These are phyloP conservation scores for Troides helena DNA, from an alignment of 2,888 invertebrate species.

Conservation along the genomic window DNA sequence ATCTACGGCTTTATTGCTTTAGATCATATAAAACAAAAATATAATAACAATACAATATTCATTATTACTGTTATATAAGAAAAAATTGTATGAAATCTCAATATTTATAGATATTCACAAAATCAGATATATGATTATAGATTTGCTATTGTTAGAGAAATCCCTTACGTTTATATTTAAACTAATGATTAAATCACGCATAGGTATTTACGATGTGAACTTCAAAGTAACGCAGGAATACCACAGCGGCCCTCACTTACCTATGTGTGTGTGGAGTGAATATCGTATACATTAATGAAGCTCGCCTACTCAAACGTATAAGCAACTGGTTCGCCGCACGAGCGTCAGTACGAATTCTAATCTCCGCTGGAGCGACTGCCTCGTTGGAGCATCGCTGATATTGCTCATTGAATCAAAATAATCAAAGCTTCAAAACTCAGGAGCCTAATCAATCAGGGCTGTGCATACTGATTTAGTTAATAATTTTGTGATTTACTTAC, in stretches of 20 bases:
- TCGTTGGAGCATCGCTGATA: background rate
- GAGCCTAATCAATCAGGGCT: background rate
- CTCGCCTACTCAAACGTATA: conserved; percentile 12
- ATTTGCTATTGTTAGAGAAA: background rate
- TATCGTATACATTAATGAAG: background rate
- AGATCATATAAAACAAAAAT: no score
- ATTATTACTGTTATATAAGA: no score
- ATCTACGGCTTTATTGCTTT: no score
- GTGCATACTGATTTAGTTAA: conserved; percentile 2
- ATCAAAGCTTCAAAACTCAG: background rate
- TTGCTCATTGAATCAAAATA: background rate
- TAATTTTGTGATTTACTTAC: conserved; percentile 1
- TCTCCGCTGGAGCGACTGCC: conserved; percentile 13
- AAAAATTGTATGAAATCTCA: no score
- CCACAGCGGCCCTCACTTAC: conserved; percentile 15
- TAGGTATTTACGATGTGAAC: conserved; percentile 17
- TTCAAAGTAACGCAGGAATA: conserved; percentile 17
- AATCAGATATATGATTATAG: background rate
- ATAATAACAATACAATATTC: no score
- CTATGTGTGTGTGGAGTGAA: conserved; percentile 9
- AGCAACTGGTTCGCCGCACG: conserved; percentile 11
- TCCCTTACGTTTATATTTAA: background rate
- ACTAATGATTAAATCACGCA: conserved; percentile 19
- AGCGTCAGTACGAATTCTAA: conserved; percentile 25
- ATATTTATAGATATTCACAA: no score